phyloP scores from a whole-genome alignment of 2,888 invertebrate species.

The Helicoverpa assulta region DNA sequence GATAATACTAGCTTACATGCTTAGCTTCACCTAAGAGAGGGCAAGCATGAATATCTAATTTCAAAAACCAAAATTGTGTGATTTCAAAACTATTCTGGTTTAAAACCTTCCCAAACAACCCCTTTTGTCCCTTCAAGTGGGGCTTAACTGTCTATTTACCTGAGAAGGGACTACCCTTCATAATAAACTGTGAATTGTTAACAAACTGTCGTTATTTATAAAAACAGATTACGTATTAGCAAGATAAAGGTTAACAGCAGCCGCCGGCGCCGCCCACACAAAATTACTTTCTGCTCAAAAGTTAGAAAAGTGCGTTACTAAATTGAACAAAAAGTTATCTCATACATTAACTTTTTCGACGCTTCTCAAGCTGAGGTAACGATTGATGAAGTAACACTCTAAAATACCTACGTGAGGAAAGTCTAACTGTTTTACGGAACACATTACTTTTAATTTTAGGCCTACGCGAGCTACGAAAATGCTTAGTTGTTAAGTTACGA shows the following conservation, averaged over 20 bases:
- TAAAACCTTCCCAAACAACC: slow-evolving; percentile 6
- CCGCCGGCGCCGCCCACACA: slow-evolving; percentile 13
- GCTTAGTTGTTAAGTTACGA: not conserved
- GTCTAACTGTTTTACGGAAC: slow-evolving; percentile 12
- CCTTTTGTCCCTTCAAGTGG: slow-evolving; percentile 26
- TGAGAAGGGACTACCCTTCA: slow-evolving; percentile 29
- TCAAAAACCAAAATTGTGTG: not conserved
- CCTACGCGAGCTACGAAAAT: not conserved
- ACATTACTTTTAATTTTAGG: slow-evolving; percentile 22
- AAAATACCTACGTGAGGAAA: slow-evolving; percentile 8
- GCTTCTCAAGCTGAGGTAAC: slow-evolving; percentile 18
- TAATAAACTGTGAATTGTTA: slow-evolving; percentile 20
- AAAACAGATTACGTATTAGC: slow-evolving; percentile 38
- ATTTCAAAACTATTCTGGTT: slow-evolving; percentile 10
- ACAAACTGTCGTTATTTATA: slow-evolving; percentile 15
- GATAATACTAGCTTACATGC: too few species aligned
- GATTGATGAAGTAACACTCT: slow-evolving; percentile 5
- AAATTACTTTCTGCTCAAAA: slow-evolving; percentile 25
- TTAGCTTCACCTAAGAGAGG: not conserved
- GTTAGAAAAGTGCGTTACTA: slow-evolving; percentile 14
- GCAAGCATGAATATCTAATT: not conserved
- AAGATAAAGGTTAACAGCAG: slow-evolving; percentile 1
- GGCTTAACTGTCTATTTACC: slow-evolving; percentile 28
- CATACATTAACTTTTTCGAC: slow-evolving; percentile 19
- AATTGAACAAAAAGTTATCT: slow-evolving; percentile 33